phyloP scores from a whole-genome alignment of 2,888 invertebrate species.

The Cephus nigrinus region DNA sequence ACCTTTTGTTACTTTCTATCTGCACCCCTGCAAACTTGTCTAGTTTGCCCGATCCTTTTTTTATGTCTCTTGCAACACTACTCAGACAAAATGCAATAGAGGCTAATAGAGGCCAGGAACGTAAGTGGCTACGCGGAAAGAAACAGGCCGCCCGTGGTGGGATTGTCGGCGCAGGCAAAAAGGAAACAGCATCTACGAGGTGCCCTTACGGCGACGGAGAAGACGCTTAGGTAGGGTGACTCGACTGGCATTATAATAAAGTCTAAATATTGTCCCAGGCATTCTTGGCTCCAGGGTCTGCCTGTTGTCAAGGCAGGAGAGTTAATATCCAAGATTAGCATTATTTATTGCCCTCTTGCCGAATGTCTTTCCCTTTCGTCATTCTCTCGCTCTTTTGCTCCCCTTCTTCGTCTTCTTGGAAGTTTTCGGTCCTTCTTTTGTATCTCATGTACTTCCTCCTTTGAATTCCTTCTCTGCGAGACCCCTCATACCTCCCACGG shows the following conservation, averaged over 20 bases:
- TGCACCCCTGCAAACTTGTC: not conserved
- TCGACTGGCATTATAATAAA: conserved; percentile 33
- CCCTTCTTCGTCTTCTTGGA: not conserved
- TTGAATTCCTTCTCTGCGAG: not conserved
- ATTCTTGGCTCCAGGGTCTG: conserved; percentile 18
- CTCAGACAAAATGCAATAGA: not conserved
- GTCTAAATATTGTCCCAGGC: conserved; percentile 39
- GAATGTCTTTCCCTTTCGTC: conserved; percentile 18
- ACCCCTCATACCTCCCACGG: not conserved
- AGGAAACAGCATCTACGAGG: not conserved
- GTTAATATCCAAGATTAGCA: conserved; percentile 20
- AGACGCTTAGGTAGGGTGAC: conserved; percentile 8
- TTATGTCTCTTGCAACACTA: not conserved
- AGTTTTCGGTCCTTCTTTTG: not conserved
- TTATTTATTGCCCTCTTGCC: conserved; percentile 22
- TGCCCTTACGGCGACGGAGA: conserved; percentile 12
- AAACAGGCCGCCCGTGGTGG: conserved; percentile 8
- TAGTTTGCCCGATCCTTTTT: not conserved
- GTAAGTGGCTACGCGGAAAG: conserved; percentile 20
- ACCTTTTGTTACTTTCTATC: not conserved
- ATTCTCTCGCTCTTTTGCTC: conserved; percentile 4
- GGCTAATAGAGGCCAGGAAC: conserved; percentile 19
- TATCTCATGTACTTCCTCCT: not conserved
- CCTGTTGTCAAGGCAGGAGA: conserved; percentile 15
- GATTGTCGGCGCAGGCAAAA: not conserved